Base-by-base conservation (phyloP, 2,888 invertebrate species). In the Nomada ferruginata region DNA sequence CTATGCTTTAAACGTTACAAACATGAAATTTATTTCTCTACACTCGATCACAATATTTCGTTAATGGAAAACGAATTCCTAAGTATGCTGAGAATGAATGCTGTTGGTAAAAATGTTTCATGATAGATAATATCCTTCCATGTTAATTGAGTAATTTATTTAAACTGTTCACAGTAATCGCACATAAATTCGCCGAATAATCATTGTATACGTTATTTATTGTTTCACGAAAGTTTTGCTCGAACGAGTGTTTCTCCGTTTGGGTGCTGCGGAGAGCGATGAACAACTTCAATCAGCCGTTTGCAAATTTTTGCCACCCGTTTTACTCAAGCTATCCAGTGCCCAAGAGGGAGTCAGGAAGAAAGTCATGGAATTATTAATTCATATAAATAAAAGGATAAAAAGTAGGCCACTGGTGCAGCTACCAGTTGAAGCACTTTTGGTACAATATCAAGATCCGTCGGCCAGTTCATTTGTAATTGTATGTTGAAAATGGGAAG, bases 291-390 rank as follows among this genome's bases (percentile, higher is more conserved):
- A 98, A 94, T 96, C 95, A 90, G 96, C 97, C 76, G 95, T 98
- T 44, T 95, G 95, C 74, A 96, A 97, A 92, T 98, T 98, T 93
- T 94, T 99, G 73, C 96, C 97, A 42, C 98, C 98, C 23, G 97
- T 98, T 75, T 95, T 98, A 82, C 95, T 98, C n/a, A 98, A 98
- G 94, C 95, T 99, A 68, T 97, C 97, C 61, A 98, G 98, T 29
- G 96, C 96, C 60, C 96, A 98, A 94, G 98, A 98, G 93, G 96
- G 96, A 91, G 98, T 98, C 64, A 94, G 95, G 44, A 95, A 95
- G 69, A 96, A 98, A 96, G 98, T 98, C 18, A 97, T 99, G 96
- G 98, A 98, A 93, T 94, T 98, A 53, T 94, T 99, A 78, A 97
- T 98, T 70, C 98, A 99, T 93, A 96, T 99, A 68, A 99, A 98